Conservation (phyloP, 2,797 vertebrate genomes). For the Psittacula echo region DNA sequence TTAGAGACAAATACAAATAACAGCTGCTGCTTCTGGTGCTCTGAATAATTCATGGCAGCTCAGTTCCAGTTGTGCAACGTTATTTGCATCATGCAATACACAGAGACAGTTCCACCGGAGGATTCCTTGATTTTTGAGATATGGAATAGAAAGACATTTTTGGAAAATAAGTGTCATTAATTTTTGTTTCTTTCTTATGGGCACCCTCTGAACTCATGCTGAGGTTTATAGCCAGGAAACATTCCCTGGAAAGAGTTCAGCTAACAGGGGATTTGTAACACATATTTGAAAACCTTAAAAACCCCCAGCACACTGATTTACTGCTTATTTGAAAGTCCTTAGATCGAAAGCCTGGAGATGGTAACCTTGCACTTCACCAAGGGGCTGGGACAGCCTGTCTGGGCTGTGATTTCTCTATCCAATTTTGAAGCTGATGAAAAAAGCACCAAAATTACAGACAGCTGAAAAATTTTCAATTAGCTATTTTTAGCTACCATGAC, state of each 20-base stretch:
- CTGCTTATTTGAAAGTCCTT: background rate
- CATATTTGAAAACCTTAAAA: background rate
- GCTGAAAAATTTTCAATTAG: background rate
- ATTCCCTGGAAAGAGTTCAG: background rate
- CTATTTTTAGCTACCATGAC: background rate
- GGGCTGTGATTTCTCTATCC: background rate
- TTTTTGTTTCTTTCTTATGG: background rate
- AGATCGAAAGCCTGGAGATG: background rate
- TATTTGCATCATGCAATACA: constrained; percentile 3
- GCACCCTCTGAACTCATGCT: background rate
- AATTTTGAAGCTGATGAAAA: background rate
- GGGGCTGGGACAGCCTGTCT: background rate
- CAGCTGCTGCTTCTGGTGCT: constrained; percentile 64
- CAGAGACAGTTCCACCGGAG: background rate
- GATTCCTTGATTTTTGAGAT: background rate
- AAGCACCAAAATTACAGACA: background rate
- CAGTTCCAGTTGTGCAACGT: background rate
- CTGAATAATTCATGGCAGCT: constrained; percentile 71
- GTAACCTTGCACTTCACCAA: background rate
- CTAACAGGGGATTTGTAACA: background rate
- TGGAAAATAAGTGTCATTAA: background rate
- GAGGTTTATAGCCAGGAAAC: background rate
- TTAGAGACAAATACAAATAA: constrained; percentile 55
- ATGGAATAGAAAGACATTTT: background rate
- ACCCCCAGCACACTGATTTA: background rate